A percentile compares a stretch with the other conserved stretches of the same genome.
Conservation (phyloP, 2,797 vertebrate species). For the Psittacula echo region DNA sequence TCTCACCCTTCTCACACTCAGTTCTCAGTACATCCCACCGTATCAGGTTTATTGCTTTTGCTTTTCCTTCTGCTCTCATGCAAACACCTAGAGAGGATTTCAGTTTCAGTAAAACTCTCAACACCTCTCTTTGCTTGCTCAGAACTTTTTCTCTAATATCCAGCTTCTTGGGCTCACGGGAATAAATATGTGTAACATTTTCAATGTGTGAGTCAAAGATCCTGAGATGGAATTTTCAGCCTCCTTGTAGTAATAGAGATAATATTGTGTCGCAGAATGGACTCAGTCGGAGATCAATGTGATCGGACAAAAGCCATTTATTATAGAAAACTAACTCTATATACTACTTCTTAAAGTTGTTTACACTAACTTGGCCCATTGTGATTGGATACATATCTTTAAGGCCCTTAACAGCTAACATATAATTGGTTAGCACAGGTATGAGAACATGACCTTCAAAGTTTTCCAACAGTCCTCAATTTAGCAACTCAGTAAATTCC, state of each 20-base stretch:
- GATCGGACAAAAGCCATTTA: too few relatives aligned
- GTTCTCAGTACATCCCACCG: accelerated
- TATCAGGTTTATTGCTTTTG: neutral
- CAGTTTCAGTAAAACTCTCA: neutral
- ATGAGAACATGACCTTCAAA: too few relatives aligned
- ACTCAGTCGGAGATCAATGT: too few relatives aligned
- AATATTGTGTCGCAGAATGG: neutral
- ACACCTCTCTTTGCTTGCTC: neutral
- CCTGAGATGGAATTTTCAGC: neutral
- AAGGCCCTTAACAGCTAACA: too few relatives aligned
- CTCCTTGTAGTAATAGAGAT: neutral
- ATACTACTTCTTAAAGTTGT: too few relatives aligned
- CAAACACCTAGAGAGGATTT: neutral
- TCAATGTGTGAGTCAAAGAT: accelerated
- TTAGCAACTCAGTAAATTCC: too few relatives aligned
- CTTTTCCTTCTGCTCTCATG: neutral
- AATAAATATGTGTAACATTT: neutral
- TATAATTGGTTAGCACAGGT: too few relatives aligned
- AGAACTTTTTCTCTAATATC: neutral
- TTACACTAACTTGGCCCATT: too few relatives aligned
- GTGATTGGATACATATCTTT: too few relatives aligned
- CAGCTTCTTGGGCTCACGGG: neutral
- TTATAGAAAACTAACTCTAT: too few relatives aligned
- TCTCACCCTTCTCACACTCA: neutral
- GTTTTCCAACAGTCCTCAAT: too few relatives aligned